phyloP scores from a whole-genome alignment of 2,113 vertebrate genomes.

The Saguinus imperator region DNA sequence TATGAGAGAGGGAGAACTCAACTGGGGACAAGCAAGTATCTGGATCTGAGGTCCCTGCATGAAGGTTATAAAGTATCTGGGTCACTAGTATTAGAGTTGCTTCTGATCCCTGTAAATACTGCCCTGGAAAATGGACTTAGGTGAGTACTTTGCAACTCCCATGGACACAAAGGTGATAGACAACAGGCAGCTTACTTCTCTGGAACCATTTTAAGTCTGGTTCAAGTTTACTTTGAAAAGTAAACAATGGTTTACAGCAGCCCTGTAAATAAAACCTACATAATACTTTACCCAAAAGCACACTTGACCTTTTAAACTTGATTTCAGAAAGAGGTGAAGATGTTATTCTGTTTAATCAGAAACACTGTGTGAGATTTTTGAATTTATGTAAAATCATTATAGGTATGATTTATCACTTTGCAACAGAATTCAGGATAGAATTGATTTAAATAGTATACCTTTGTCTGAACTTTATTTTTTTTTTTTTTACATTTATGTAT shows the following conservation, averaged over 20 bases:
- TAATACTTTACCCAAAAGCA: background rate
- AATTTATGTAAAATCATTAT: background rate
- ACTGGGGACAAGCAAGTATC: background rate
- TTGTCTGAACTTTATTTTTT: background rate
- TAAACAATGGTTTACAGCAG: background rate
- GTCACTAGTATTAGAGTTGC: background rate
- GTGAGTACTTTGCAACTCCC: background rate
- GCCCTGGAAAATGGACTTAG: background rate
- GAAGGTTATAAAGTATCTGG: background rate
- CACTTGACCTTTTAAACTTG: background rate
- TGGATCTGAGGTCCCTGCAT: background rate
- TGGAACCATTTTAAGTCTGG: conserved; percentile 7
- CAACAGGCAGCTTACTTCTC: background rate
- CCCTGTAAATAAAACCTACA: background rate
- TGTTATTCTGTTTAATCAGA: conserved; percentile 26
- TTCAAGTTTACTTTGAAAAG: background rate
- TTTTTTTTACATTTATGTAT: too few relatives aligned
- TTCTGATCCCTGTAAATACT: background rate
- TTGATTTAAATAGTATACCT: background rate
- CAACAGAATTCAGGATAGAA: background rate
- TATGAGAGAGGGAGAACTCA: background rate
- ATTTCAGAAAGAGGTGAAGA: background rate
- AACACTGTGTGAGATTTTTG: background rate
- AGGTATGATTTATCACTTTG: background rate
- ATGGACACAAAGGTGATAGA: background rate